A percentile compares a stretch with the other conserved stretches of the same genome.
Evolutionary conservation across 2,797 vertebrate species (phyloP).

Genomic region (Ctenochaetus hawaiiensis): DNA sequence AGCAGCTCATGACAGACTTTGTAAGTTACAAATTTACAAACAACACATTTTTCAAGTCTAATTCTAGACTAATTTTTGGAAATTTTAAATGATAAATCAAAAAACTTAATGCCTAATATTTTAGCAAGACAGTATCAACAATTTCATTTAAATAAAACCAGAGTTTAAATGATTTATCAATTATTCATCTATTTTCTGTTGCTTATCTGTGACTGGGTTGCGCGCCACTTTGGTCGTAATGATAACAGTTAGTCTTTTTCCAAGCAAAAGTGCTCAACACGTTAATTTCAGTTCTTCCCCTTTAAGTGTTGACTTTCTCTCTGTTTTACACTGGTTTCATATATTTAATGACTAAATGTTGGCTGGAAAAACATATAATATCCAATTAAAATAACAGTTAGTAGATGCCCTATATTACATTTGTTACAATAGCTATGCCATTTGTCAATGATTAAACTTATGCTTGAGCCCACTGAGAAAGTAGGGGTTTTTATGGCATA

Average conservation of each 20-base stretch:
- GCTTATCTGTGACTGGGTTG: background rate
- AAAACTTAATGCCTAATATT: background rate
- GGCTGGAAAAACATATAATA: background rate
- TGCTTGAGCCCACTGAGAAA: constrained; percentile 1
- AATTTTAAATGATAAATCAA: too few relatives aligned
- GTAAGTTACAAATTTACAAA: too few relatives aligned
- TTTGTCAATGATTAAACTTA: constrained; percentile 3
- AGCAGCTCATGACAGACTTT: too few relatives aligned
- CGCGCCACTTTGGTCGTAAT: background rate
- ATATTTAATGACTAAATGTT: background rate
- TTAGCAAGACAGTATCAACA: background rate
- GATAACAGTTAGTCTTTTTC: background rate
- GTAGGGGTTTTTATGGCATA: constrained; percentile 18
- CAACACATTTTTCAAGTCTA: too few relatives aligned
- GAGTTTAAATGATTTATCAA: background rate
- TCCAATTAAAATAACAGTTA: background rate
- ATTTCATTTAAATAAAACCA: background rate
- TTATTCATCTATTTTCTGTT: background rate
- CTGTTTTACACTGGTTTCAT: background rate
- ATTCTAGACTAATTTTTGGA: too few relatives aligned
- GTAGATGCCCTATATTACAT: background rate
- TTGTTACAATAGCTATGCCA: constrained; percentile 5
- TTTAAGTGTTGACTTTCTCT: background rate
- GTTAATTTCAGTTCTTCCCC: background rate
- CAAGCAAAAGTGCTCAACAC: background rate